Evolutionary conservation across 37 sponge, comb jelly and placozoan genomes (phyloP).

Genomic region (Beroe ovata): DNA sequence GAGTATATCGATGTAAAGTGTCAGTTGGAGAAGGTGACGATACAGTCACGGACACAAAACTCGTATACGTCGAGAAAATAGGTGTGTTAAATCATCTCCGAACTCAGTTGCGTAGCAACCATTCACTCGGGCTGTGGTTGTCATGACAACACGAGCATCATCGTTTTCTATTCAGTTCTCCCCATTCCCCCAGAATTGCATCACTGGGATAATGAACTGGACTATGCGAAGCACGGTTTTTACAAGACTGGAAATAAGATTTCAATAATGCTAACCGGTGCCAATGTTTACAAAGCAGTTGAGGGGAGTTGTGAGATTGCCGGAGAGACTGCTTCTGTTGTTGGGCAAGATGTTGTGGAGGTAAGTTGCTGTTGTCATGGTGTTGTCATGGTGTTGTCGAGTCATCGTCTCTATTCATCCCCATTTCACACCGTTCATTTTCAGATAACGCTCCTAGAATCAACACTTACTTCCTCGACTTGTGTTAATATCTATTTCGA

Average conservation of each 20-base stretch:
- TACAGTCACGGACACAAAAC: background rate
- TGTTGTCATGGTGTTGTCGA: background rate
- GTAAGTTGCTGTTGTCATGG: too few species aligned
- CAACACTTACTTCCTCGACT: background rate
- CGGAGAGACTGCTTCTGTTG: background rate
- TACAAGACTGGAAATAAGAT: background rate
- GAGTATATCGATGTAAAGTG: background rate
- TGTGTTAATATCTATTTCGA: background rate
- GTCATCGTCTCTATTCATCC: background rate
- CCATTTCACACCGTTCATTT: too few species aligned
- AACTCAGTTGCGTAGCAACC: too few species aligned
- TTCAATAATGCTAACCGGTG: background rate
- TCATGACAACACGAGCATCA: too few species aligned
- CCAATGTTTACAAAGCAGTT: background rate
- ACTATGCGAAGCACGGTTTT: background rate
- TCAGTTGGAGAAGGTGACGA: background rate
- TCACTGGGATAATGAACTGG: background rate
- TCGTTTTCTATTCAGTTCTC: too few species aligned
- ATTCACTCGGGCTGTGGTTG: too few species aligned
- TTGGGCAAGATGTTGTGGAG: background rate
- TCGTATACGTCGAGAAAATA: conserved; percentile 38
- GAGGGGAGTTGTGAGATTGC: background rate
- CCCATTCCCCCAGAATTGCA: background rate
- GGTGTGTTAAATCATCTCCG: too few species aligned
- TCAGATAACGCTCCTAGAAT: background rate